Evolutionary conservation across 2,888 invertebrate genomes (phyloP), one percentile per base, ranked within the genome.

Genomic region (Andrena hattorfiana): DNA sequence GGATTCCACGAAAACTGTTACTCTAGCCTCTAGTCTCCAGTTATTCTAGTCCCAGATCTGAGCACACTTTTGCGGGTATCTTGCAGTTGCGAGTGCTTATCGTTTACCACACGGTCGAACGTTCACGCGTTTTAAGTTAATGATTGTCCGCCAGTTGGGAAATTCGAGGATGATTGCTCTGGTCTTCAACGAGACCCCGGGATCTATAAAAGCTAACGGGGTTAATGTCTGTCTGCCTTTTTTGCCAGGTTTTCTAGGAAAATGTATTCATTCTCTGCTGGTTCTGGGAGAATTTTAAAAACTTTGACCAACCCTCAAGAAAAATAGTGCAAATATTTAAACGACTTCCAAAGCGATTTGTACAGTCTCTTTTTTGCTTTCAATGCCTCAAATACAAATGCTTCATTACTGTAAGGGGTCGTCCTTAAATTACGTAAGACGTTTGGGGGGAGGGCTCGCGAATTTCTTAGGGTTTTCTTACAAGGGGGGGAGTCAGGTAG

Each of bases 1-100:
- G 56, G 56, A 66, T 80, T 67, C 78, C 42, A 8, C 48, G 71
- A 67, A 77, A 60, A 48, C 64, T 59, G 51, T 77, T 77, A 51
- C 35, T 49, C 35, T 10, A 30, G 35, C 59, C 64, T 69, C 56
- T 56, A 56, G 56, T 10, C 56, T 26, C 23, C 8, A 26, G 56
- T 79, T 77, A 51, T 35, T 56, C 35, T 13, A 23, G 54, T 48
- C 64, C 48, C 68, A 63, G 32, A n/a, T 32, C 66, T 10, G 32
- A 28, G 32, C 35, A 7, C 54, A 67, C 68, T 48, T 68, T 54
- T 67, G 64, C 54, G 2, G n/a, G 26, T 66, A 66, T 56, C 35
- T 8, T 6, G 26, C 32, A 42, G 59, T 69, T 56, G 23, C 5
- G 30, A n/a, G 26, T 48, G 26, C 59, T 56, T 70, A 59, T 70